Base-by-base conservation (phyloP, 1,140 invertebrate species). In the Holcopasites calliopsidis region DNA sequence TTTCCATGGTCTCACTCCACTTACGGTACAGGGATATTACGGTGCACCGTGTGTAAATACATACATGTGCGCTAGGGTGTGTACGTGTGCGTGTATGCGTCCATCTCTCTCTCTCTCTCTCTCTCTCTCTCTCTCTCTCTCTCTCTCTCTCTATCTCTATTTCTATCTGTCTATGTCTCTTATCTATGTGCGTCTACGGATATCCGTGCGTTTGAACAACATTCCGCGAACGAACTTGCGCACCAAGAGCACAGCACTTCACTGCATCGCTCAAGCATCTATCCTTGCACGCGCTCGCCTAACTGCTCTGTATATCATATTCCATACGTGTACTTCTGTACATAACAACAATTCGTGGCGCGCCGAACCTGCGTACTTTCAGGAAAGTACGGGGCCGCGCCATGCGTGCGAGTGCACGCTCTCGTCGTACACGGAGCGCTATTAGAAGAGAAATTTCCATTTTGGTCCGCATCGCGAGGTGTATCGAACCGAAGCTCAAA, bases 191-290 rank as follows among this genome's bases (percentile, higher is more conserved):
- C 75, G 79, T 62, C 73, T 50, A 75, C 57, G 79, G 38, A 70
- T 73, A 66, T 76, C 58, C 64, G 47, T 71, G 74, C 68, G 80
- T 66, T 66, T 82, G 80, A n/a, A 83, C 77, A 74, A 82, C 80
- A 76, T 42, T 69, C 60, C 80, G 70, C 58, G 80, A 76, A 83
- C 77, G 82, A 55, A 83, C 83, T 83, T 87, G 87, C 80, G 86
- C 87, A 89, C 88, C 85, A 88, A 47, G 88, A 88, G 86, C 87
- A 89, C 88, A 85, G 87, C 88, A 88, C 86, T 85, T 88, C 86
- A 88, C 87, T 88, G 88, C 89, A 90, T 89, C 84, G 89, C 88
- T 90, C 86, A 84, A 90, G 89, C 89, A 90, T 88, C 85, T 84
- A 83, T 88, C 89, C 88, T 83, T 90, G 89, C 89, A 90, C 89